Evolutionary conservation across 2,797 vertebrate genomes (phyloP), one percentile per base, ranked within the genome.

Genomic region (Cirrhinus mrigala): DNA sequence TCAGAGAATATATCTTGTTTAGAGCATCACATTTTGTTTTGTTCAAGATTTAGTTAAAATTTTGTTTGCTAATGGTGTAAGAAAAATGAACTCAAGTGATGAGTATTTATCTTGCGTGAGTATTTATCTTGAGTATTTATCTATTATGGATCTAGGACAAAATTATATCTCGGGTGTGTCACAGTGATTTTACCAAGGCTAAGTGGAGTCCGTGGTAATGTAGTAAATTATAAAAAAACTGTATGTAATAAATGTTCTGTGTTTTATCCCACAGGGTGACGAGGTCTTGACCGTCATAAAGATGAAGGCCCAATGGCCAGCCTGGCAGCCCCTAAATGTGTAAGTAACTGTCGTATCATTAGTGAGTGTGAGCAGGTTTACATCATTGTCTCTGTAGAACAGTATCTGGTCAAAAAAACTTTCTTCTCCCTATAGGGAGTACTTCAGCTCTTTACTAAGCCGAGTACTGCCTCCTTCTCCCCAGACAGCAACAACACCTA

Each of bases 231-330:
- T 71, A 37, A 37, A 37, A 37, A 4, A 37, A 8, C n/a, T 46
- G 20, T n/a, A 56, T 79, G 33, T 40, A 68, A 24, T 8, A 4
- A 46, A 11, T 75, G 74, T 68, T 86, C 66, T 88, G 69, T 84
- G 37, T 29, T 33, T 88, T 75, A 18, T 78, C 71, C 85, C 86
- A 92, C 95, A 99, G 98, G 98, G 98, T 1, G 98, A 99, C 89
- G 98, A 98, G 0, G 97, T 99, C 89, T 94, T 99, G 90, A 99
- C 98, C 0, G 98, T 99, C 93, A 98, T 99, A 95, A 99, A 99
- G 95, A 97, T 98, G 93, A 99, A 99, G 95, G 98, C 98, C 0
- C 98, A 99, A 91, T 99, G 98, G 98, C 98, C 98, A 0, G 98
- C 98, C 88, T 99, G 98, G 98, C 98, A 99, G 89, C 98, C 98